Evolutionary conservation across 2,888 invertebrate genomes (phyloP).

Genomic region (Ceriagrion tenellum): DNA sequence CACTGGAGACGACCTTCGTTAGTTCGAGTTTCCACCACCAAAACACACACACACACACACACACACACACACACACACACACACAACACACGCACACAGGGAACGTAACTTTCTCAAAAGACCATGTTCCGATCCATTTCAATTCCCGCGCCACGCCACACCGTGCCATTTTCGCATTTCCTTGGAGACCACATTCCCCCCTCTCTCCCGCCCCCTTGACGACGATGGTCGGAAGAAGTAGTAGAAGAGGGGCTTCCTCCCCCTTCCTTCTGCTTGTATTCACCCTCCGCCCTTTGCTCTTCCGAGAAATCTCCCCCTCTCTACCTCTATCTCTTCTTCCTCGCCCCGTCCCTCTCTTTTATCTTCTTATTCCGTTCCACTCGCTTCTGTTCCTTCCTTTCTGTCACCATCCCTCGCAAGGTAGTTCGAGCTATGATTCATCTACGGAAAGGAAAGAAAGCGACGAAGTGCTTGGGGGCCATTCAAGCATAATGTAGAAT

Average conservation of each 20-base stretch:
- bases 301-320: not conserved
- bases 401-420: not conserved
- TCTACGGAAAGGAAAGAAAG: too few relatives aligned
- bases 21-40: not conserved
- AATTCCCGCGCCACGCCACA: conserved; percentile 43
- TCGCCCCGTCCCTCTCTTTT: not conserved
- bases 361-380: not conserved
- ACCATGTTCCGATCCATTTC: conserved; percentile 54
- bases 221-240: too few relatives aligned
- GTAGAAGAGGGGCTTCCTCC: not conserved
- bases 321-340: not conserved
- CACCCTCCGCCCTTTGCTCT: not conserved
- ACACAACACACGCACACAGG: not conserved
- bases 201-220: not conserved
- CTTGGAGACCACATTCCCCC: not conserved
- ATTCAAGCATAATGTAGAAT: too few relatives aligned
- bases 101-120: conserved; percentile 37
- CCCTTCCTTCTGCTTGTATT: not conserved
- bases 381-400: too few relatives aligned
- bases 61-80: not conserved
- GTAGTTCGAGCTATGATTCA: too few relatives aligned
- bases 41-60: not conserved
- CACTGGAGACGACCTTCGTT: conserved; percentile 55
- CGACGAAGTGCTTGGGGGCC: too few relatives aligned
- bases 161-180: not conserved